phyloP scores from a whole-genome alignment of 2,113 vertebrate genomes.

The Podilymbus podiceps region DNA sequence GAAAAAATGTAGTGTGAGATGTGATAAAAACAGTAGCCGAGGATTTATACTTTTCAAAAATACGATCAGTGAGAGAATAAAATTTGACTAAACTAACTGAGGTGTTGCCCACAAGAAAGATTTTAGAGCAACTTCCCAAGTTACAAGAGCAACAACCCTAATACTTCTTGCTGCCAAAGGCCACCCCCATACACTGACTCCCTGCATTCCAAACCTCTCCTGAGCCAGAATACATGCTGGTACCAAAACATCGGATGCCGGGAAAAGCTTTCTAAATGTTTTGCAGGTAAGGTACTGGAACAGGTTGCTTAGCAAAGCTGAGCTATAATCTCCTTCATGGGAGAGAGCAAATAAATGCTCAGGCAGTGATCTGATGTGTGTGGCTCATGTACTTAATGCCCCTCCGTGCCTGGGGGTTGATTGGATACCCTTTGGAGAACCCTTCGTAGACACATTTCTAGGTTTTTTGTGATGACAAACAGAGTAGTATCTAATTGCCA shows the following conservation, averaged over 20 bases:
- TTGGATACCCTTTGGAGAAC: not conserved
- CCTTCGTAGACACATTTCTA: not conserved
- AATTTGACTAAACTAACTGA: not conserved
- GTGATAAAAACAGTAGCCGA: not conserved
- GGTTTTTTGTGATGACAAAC: not conserved
- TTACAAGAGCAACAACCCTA: not conserved
- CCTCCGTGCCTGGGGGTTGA: rapidly evolving
- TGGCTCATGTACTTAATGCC: not conserved
- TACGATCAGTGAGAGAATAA: not conserved
- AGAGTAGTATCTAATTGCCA: not conserved
- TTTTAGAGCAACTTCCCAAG: not conserved
- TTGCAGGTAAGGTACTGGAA: not conserved
- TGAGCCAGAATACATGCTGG: not conserved
- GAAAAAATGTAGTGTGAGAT: not conserved
- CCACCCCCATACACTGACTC: not conserved
- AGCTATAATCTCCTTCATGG: not conserved
- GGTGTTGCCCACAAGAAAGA: not conserved
- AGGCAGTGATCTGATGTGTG: not conserved
- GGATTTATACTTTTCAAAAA: not conserved
- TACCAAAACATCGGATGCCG: not conserved
- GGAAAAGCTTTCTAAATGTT: not conserved
- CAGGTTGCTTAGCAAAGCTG: not conserved
- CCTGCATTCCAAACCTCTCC: not conserved
- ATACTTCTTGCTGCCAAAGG: not conserved
- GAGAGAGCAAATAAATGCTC: not conserved